Percentiles rank a stretch among this genome's conserved stretches.
Conservation (phyloP, 2,797 vertebrate genomes). For the Spinus pinus region DNA sequence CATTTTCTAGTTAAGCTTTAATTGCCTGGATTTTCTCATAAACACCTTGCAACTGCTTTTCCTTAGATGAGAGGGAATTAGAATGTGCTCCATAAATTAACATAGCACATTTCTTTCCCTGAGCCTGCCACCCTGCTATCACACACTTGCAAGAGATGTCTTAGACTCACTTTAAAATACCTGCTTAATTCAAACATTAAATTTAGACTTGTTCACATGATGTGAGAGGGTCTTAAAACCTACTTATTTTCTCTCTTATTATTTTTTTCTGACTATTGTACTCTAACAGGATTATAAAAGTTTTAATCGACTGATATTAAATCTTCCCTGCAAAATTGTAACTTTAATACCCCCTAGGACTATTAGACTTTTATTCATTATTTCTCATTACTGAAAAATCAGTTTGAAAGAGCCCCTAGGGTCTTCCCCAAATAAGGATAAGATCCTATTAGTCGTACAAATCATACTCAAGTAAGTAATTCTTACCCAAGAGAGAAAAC, state of each 20-base stretch:
- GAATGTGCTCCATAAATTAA: not conserved
- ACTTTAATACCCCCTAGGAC: conserved; percentile 16
- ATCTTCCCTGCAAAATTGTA: conserved; percentile 8
- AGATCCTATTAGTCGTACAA: conserved; percentile 42
- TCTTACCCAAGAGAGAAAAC: conserved; percentile 1
- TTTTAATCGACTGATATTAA: conserved; percentile 22
- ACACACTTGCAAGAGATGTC: not conserved
- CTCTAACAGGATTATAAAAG: conserved; percentile 20
- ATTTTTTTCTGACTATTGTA: not conserved
- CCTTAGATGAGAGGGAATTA: not conserved
- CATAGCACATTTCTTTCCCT: not conserved
- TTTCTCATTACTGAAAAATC: conserved; percentile 32
- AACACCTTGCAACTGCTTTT: not conserved
- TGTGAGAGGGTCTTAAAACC: not conserved
- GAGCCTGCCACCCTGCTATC: not conserved
- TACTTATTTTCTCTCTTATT: not conserved
- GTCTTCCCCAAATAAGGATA: not conserved
- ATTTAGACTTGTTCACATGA: not conserved
- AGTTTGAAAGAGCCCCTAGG: not conserved
- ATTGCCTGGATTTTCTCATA: not conserved
- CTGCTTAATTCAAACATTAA: not conserved
- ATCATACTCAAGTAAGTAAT: conserved; percentile 8
- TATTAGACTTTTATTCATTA: conserved; percentile 24
- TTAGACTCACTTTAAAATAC: not conserved
- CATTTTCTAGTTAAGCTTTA: not conserved